Evolutionary conservation across 2,113 vertebrate species (phyloP).

Genomic region (Thinocorus orbignyianus): DNA sequence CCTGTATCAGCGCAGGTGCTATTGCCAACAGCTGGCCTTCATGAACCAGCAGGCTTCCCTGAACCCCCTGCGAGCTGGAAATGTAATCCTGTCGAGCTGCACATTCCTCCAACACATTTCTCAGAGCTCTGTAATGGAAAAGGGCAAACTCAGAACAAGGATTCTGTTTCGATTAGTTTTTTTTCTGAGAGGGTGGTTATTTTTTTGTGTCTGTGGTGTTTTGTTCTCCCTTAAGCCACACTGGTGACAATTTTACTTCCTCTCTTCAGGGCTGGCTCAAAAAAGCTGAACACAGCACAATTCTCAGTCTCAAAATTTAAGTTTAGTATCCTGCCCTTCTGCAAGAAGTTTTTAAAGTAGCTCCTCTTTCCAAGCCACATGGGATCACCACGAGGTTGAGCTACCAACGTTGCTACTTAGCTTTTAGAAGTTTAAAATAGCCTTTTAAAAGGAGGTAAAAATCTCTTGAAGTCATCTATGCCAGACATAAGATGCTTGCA

Average conservation of each 20-base stretch:
- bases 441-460: neutral
- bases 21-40: neutral
- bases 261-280: neutral
- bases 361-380: neutral
- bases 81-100: neutral
- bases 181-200: no score
- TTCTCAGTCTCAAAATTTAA: neutral
- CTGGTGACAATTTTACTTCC: neutral
- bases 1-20: neutral
- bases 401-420: neutral
- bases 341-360: neutral
- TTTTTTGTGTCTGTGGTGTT: neutral
- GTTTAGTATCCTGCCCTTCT: neutral
- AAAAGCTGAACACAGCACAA: neutral
- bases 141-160: neutral
- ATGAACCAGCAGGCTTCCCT: neutral
- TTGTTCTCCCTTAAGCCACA: neutral
- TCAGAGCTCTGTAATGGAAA: neutral
- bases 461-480: neutral
- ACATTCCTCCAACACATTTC: neutral
- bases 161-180: neutral
- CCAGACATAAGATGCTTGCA: neutral
- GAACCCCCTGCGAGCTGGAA: neutral
- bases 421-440: neutral
- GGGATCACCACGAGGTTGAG: neutral